Percentiles rank a stretch among this genome's conserved stretches.
Conservation (phyloP, 2,797 vertebrate species). For the Nasua narica region DNA sequence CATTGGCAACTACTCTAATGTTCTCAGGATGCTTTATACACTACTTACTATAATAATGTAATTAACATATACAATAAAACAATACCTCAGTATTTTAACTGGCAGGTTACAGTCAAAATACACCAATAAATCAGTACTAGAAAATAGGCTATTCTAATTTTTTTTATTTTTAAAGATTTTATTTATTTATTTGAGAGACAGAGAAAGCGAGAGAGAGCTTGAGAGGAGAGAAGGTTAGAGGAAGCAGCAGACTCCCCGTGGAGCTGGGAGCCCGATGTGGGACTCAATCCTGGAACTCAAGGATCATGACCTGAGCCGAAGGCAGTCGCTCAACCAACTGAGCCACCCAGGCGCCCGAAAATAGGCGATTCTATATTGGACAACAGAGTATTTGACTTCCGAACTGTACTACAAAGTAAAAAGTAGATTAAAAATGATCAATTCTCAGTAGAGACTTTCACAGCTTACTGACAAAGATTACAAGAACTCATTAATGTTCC, state of each 20-base stretch:
- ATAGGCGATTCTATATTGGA: not conserved
- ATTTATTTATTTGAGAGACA: too few species aligned
- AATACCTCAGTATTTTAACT: not conserved
- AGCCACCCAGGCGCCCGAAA: too few species aligned
- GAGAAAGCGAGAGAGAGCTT: too few species aligned
- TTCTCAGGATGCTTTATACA: not conserved
- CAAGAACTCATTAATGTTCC: not conserved
- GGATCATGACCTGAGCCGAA: too few species aligned
- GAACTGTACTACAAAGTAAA: not conserved
- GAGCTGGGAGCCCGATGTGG: too few species aligned
- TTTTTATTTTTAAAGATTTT: too few species aligned
- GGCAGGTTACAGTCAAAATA: not conserved
- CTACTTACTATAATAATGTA: not conserved
- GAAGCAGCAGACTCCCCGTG: too few species aligned
- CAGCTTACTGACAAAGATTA: not conserved
- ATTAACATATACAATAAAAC: not conserved
- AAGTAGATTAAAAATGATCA: not conserved
- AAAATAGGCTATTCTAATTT: not conserved
- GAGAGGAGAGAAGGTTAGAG: too few species aligned
- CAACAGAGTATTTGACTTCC: not conserved
- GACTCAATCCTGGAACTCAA: too few species aligned
- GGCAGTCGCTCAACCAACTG: too few species aligned
- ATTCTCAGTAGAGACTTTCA: not conserved
- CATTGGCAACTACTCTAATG: not conserved
- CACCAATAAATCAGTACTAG: not conserved